These are phyloP conservation scores for Polypterus bichir DNA, from an alignment of 2,113 vertebrate genomes.

Conservation along the genomic window DNA sequence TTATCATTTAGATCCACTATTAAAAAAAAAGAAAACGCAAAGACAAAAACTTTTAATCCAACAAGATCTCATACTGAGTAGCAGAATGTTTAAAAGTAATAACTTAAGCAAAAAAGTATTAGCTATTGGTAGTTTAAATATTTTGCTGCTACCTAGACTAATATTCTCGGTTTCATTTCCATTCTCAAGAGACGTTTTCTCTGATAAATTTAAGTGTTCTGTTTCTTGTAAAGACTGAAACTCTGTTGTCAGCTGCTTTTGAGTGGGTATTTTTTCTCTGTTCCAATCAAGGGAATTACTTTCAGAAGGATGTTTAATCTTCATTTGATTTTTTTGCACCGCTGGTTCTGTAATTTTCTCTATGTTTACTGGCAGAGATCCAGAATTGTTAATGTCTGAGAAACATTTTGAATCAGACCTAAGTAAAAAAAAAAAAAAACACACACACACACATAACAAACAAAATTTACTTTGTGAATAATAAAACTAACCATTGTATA, in stretches of 20 bases:
- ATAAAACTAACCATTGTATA: too few species aligned
- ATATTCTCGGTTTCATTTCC: background rate
- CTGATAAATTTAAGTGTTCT: background rate
- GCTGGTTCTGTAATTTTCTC: slow-evolving; percentile 29
- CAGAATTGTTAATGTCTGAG: slow-evolving; percentile 27
- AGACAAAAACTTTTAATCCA: background rate
- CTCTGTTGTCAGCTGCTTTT: background rate
- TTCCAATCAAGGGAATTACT: slow-evolving; percentile 18
- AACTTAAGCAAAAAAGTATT: too few species aligned
- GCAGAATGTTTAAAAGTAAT: too few species aligned
- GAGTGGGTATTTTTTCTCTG: slow-evolving; percentile 21
- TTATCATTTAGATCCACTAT: background rate
- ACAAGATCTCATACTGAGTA: too few species aligned
- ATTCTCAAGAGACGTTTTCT: background rate
- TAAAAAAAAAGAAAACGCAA: background rate
- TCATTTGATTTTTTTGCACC: slow-evolving; percentile 19
- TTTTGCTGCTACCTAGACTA: background rate
- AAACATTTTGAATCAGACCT: slow-evolving; percentile 15
- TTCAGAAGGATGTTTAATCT: background rate
- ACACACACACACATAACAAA: too few species aligned
- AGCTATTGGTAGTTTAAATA: too few species aligned
- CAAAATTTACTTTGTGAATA: too few species aligned
- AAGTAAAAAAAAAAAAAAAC: background rate
- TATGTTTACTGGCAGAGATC: slow-evolving; percentile 30
- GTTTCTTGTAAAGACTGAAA: background rate